phyloP scores from a whole-genome alignment of 2,888 invertebrate species.

The Agrochola lychnidis region DNA sequence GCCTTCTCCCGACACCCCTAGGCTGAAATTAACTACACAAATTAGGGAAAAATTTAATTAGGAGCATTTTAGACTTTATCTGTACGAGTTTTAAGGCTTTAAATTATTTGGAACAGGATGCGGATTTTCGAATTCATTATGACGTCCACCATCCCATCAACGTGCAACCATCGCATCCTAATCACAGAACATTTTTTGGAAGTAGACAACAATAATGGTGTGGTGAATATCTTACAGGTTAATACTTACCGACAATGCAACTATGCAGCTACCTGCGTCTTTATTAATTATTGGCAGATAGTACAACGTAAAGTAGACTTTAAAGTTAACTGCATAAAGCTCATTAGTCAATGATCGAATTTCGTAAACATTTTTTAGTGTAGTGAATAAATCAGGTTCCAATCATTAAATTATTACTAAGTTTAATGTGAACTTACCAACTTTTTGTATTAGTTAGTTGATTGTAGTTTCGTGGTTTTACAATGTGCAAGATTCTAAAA shows the following conservation, averaged over 20 bases:
- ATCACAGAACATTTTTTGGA: constrained; percentile 19
- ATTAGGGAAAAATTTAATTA: constrained; percentile 35
- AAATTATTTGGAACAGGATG: not conserved
- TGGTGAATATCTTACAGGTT: not conserved
- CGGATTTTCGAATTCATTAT: constrained; percentile 2
- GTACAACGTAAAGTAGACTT: constrained; percentile 3
- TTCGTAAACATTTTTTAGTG: not conserved
- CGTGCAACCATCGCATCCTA: constrained; percentile 2
- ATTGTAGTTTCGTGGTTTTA: not conserved
- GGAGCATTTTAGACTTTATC: constrained; percentile 22
- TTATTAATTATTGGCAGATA: not conserved
- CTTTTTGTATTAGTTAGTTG: not conserved
- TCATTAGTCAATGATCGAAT: not conserved
- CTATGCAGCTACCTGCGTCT: constrained; percentile 5
- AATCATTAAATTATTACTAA: not conserved
- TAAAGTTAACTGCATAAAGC: not conserved
- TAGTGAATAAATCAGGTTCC: constrained; percentile 1
- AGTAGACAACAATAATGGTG: constrained; percentile 16
- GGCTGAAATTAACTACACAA: constrained; percentile 35
- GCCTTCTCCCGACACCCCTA: constrained; percentile 49
- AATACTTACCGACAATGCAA: not conserved
- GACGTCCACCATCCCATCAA: not conserved
- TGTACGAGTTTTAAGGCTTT: not conserved
- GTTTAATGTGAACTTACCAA: not conserved
- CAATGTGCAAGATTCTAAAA: not conserved